Conservation (phyloP, 2,113 vertebrate species). For the Chroicocephalus ridibundus region DNA sequence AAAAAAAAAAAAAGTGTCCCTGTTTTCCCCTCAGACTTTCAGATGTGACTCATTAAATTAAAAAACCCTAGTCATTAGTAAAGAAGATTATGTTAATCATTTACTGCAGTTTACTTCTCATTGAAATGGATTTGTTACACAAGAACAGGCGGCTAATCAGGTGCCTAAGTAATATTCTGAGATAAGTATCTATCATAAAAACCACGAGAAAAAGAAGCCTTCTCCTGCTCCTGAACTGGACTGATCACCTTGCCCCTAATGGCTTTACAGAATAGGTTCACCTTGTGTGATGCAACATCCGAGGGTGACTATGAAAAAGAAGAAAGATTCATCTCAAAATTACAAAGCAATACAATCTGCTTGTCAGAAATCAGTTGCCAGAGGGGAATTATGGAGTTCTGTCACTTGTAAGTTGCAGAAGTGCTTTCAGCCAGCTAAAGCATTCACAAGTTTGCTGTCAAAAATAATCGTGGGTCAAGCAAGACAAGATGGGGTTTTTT, state of each 20-base stretch:
- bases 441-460: neutral
- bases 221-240: neutral
- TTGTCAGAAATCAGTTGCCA: neutral
- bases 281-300: neutral
- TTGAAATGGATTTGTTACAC: conserved; percentile 44
- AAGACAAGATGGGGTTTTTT: neutral
- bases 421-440: neutral
- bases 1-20: neutral
- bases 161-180: neutral
- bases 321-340: neutral
- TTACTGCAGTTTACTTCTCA: conserved; percentile 42
- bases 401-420: neutral
- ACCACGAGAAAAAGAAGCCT: neutral
- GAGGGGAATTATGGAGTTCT: neutral
- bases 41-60: conserved; percentile 48
- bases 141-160: neutral
- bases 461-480: neutral
- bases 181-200: neutral
- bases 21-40: conserved; percentile 6
- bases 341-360: neutral
- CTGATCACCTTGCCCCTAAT: neutral
- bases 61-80: conserved; percentile 14
- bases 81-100: conserved; percentile 56
- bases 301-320: neutral
- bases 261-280: neutral